Evolutionary conservation across 2,113 vertebrate species (phyloP), one percentile per base, ranked within the genome.

Genomic region (Felis chaus): DNA sequence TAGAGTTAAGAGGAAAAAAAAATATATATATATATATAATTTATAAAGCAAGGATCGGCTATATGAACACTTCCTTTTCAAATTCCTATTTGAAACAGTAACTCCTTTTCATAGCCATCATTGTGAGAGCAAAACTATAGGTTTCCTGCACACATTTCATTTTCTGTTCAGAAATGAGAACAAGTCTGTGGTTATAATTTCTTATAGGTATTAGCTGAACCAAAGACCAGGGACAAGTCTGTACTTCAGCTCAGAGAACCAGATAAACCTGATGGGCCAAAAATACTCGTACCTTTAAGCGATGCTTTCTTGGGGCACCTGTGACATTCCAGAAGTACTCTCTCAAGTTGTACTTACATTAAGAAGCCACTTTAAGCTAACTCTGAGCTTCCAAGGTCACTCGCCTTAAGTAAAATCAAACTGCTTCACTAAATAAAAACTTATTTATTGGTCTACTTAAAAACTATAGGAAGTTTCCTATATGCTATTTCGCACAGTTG

Each of bases 141-240:
- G 71, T 55, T 94, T 96, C 41, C 69, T 92, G 81, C 45, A 66
- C 41, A 88, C 13, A 76, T 55, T 55, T 53, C 31, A 29, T 25
- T 29, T 91, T 97, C 79, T 55, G 74, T 81, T 89, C 55, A 93
- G 65, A 94, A 96, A 88, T 48, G 81, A 94, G n/a, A 97, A 92
- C 21, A 21, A 87, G 53, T 45, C 23, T 90, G 91, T 57, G 65
- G 55, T 50, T 90, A 71, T 50, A 71, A 95, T 91, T 95, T 95
- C 71, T 76, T 73, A 4, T 36, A 76, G 81, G 50, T 88, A 89
- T 69, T 53, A 88, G 94, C 65, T 84, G 92, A 97, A 88, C 39
- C 25, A 65, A 86, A 95, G 81, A 45, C 29, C 69, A 96, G 11
- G 81, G 96, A 97, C 91, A 96, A 80, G 83, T 86, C 61, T 96